These are phyloP conservation scores for Melanotaenia duboulayi DNA, from an alignment of 2,113 vertebrate genomes.

Conservation along the genomic window DNA sequence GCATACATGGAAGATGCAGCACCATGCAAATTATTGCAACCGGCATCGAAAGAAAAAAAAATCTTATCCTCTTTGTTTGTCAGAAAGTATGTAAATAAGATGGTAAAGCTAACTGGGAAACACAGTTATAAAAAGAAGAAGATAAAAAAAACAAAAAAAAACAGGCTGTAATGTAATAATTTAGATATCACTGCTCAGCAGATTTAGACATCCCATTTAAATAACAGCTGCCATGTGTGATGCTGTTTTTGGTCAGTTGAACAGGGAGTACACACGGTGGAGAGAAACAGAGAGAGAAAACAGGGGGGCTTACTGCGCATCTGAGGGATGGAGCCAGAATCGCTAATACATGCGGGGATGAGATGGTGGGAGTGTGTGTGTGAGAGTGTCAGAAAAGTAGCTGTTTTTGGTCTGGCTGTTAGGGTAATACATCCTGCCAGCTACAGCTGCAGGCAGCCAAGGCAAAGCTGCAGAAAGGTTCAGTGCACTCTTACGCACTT, in stretches of 20 bases:
- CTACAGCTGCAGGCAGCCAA: slow-evolving; percentile 25
- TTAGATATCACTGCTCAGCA: slow-evolving; percentile 48
- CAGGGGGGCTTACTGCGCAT: slow-evolving; percentile 15
- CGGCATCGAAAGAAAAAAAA: neutral
- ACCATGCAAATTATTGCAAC: neutral
- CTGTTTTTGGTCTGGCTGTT: slow-evolving; percentile 30
- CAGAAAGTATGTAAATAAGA: neutral
- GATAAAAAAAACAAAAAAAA: neutral
- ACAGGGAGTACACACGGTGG: slow-evolving; percentile 8
- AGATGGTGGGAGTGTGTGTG: neutral
- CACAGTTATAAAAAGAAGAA: neutral
- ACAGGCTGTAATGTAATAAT: slow-evolving; percentile 50
- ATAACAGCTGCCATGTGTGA: slow-evolving; percentile 45
- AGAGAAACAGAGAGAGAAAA: slow-evolving; percentile 15
- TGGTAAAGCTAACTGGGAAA: neutral
- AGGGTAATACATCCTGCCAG: slow-evolving; percentile 36
- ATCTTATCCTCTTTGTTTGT: too few relatives aligned
- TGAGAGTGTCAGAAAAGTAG: slow-evolving; percentile 20
- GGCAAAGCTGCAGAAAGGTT: slow-evolving; percentile 45
- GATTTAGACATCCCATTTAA: slow-evolving; percentile 29
- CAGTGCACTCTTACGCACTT: slow-evolving; percentile 24
- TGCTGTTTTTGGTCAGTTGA: slow-evolving; percentile 15
- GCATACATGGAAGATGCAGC: too few relatives aligned
- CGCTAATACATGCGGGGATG: slow-evolving; percentile 27
- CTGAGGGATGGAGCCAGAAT: slow-evolving; percentile 23